These are phyloP conservation scores for Anguilla anguilla DNA, from an alignment of 2,797 vertebrate species.

Conservation along the genomic window DNA sequence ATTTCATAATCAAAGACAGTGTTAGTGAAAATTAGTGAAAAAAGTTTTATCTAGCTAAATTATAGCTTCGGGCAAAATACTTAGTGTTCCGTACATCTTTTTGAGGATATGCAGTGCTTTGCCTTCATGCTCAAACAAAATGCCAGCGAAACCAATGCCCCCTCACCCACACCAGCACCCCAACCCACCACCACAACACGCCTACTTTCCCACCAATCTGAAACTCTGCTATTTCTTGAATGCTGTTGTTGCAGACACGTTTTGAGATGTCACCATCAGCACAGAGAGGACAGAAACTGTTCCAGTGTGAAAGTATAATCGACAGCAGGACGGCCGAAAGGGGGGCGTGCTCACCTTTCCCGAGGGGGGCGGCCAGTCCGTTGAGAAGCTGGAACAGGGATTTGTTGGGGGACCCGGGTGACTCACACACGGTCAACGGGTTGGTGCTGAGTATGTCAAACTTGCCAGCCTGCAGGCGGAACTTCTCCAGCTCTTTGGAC, in stretches of 20 bases:
- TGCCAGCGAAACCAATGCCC: not conserved
- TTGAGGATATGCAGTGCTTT: not conserved
- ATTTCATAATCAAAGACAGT: not conserved
- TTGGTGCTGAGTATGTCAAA: conserved; percentile 84
- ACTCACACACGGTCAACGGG: conserved; percentile 68
- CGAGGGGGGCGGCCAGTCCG: conserved; percentile 83
- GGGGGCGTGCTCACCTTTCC: conserved; percentile 80
- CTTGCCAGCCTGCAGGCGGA: conserved; percentile 88
- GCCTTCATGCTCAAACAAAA: not conserved
- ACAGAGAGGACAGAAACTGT: no score
- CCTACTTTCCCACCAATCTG: not conserved
- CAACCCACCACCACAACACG: not conserved
- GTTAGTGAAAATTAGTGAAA: not conserved
- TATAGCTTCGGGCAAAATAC: conserved; percentile 8
- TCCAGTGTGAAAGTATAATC: not conserved
- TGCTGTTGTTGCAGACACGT: not conserved
- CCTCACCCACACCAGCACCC: not conserved
- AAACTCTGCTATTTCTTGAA: not conserved
- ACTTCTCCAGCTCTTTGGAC: conserved; percentile 90
- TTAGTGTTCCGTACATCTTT: not conserved
- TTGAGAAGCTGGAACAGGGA: conserved; percentile 85
- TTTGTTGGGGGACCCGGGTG: conserved; percentile 80
- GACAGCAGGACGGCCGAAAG: not conserved
- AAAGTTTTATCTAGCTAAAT: not conserved
- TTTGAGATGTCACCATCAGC: no score